A percentile compares a stretch with the other conserved stretches of the same genome.
Evolutionary conservation across 2,888 invertebrate genomes (phyloP).

Genomic region (Choristoneura rosaceana): DNA sequence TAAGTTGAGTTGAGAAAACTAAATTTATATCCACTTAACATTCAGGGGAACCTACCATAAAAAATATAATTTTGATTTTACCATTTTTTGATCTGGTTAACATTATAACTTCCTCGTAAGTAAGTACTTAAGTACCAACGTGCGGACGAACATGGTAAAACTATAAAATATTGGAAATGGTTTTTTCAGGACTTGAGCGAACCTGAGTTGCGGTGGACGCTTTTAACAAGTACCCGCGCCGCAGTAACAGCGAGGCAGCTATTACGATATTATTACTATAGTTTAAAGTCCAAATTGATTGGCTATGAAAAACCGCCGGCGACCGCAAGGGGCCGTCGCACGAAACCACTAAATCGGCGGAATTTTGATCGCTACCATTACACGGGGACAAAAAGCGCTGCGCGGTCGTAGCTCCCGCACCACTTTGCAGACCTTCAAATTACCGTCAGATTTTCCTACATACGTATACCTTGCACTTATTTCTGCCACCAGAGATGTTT

Average conservation of each 20-base stretch:
- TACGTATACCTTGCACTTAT: background rate
- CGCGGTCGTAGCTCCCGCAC: background rate
- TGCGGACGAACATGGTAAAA: too few species aligned
- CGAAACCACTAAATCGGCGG: constrained; percentile 39
- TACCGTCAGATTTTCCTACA: background rate
- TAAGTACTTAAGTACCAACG: too few species aligned
- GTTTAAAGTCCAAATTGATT: constrained; percentile 36
- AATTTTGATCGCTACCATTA: constrained; percentile 39
- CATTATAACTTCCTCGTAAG: too few species aligned
- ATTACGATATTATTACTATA: constrained; percentile 36
- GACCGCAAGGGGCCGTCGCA: constrained; percentile 30
- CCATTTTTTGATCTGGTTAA: too few species aligned
- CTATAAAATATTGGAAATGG: background rate
- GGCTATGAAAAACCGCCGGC: constrained; percentile 18
- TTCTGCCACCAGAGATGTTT: too few species aligned
- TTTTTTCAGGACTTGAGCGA: constrained; percentile 12
- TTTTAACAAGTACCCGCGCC: constrained; percentile 1
- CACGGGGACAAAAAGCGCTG: constrained; percentile 29
- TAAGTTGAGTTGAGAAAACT: too few species aligned
- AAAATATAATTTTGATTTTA: too few species aligned
- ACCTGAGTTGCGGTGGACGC: constrained; percentile 16
- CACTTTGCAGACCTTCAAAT: background rate
- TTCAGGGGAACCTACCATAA: too few species aligned
- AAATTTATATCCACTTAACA: too few species aligned
- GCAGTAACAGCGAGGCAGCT: constrained; percentile 2